A percentile compares a stretch with the other conserved stretches of the same genome.
These are phyloP conservation scores for Tachycineta bicolor DNA, from an alignment of 2,113 vertebrate genomes.

Conservation along the genomic window DNA sequence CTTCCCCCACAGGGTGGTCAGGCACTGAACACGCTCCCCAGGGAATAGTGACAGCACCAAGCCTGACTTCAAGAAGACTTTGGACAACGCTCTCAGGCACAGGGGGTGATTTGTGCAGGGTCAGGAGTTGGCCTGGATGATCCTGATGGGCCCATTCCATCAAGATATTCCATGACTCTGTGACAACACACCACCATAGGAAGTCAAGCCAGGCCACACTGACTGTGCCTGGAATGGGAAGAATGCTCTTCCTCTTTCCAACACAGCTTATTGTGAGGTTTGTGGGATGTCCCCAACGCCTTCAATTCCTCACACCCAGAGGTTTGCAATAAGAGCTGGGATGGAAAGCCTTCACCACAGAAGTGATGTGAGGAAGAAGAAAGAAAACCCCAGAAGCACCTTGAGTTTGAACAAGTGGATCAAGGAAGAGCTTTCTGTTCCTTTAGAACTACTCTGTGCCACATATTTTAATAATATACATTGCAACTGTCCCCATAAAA, in stretches of 20 bases:
- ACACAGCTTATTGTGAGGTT: accelerated
- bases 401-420: not conserved
- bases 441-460: not conserved
- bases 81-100: not conserved
- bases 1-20: too few relatives aligned
- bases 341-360: not conserved
- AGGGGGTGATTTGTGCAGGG: not conserved
- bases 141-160: not conserved
- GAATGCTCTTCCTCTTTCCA: not conserved
- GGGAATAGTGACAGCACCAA: not conserved
- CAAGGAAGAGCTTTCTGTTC: not conserved
- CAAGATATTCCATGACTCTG: not conserved
- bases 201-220: not conserved
- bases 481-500: not conserved
- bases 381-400: not conserved
- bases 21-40: not conserved
- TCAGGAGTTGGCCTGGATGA: not conserved
- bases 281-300: not conserved
- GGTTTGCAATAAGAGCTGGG: not conserved
- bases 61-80: not conserved
- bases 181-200: not conserved
- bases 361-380: too few relatives aligned
- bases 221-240: not conserved
- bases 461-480: not conserved
- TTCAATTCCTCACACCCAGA: not conserved